phyloP scores from a whole-genome alignment of 2,888 invertebrate genomes.

The Erannis defoliaria region DNA sequence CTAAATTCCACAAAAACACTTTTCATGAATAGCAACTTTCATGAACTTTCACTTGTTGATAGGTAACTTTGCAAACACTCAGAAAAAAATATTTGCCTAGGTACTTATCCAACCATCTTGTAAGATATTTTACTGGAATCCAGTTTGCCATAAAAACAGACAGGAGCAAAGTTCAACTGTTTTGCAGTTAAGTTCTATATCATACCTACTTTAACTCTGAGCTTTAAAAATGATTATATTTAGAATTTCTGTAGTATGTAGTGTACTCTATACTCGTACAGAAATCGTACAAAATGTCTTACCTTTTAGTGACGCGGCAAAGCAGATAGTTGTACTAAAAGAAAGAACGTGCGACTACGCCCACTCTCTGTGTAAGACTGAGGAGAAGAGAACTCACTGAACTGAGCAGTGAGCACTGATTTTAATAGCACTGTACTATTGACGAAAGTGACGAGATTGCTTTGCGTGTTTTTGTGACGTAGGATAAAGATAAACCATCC shows the following conservation, averaged over 20 bases:
- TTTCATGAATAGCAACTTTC: background rate
- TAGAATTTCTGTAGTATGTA: too few relatives aligned
- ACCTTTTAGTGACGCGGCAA: conserved; percentile 44
- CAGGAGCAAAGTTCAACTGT: conserved; percentile 37
- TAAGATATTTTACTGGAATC: conserved; percentile 9
- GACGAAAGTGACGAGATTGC: too few relatives aligned
- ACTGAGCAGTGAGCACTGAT: too few relatives aligned
- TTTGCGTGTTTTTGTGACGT: background rate
- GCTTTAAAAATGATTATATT: too few relatives aligned
- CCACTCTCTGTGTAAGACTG: conserved; percentile 37
- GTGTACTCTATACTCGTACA: too few relatives aligned
- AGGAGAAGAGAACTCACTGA: background rate
- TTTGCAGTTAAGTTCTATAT: too few relatives aligned
- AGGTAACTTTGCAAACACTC: background rate
- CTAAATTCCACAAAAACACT: background rate
- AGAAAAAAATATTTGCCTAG: background rate
- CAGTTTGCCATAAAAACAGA: conserved; percentile 16
- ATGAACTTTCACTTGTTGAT: background rate
- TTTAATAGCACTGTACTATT: too few relatives aligned
- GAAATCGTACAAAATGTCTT: conserved; percentile 35
- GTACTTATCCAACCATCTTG: background rate
- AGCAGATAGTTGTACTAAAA: conserved; percentile 18
- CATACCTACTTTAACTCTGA: too few relatives aligned
- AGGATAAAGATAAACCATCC: background rate
- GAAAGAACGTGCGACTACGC: conserved; percentile 42